phyloP scores from a whole-genome alignment of 2,888 invertebrate species.

The Arctia plantaginis region DNA sequence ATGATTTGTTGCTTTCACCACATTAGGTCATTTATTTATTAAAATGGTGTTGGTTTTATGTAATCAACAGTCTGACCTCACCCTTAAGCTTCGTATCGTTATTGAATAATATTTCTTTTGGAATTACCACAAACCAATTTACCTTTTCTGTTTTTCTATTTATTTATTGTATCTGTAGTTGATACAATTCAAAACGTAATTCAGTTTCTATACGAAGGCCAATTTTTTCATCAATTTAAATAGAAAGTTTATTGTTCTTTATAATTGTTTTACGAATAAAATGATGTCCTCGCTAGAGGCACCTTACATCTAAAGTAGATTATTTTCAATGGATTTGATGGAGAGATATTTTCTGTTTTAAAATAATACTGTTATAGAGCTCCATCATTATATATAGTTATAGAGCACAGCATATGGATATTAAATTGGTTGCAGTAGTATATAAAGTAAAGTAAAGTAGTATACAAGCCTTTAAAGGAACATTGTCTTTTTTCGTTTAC shows the following conservation, averaged over 20 bases:
- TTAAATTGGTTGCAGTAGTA: no score
- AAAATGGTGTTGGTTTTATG: neutral
- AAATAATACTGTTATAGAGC: no score
- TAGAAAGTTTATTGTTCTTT: neutral
- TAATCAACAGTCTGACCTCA: neutral
- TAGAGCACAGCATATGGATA: no score
- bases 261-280: neutral
- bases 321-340: neutral
- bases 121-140: neutral
- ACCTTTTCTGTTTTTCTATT: neutral
- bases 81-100: neutral
- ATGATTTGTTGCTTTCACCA: constrained; percentile 38
- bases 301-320: neutral
- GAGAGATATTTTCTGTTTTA: no score
- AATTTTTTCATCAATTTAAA: neutral
- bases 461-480: no score
- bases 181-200: neutral
- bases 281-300: neutral
- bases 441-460: no score
- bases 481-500: no score
- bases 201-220: neutral
- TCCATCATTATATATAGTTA: no score
- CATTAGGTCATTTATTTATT: constrained; percentile 26
- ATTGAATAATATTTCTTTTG: neutral
- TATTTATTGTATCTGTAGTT: neutral